Base-by-base conservation (phyloP, 2,888 invertebrate genomes). In the Sialis lutaria region DNA sequence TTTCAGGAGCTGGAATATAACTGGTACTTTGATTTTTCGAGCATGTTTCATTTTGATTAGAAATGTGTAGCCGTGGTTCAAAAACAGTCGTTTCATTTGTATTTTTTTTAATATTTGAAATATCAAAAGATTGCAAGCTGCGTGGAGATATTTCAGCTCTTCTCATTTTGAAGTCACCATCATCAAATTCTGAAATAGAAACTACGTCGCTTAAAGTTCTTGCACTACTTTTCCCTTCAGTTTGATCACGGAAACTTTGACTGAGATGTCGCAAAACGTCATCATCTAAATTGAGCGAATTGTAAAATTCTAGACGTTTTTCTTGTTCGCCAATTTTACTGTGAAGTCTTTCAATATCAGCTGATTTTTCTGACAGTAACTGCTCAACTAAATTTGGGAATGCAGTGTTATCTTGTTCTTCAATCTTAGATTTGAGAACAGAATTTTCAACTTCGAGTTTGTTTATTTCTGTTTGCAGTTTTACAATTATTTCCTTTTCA, bases 171-270 rank as follows among this genome's bases (percentile, higher is more conserved):
- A 67, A 56, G 56, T 79, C 79, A 44, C 75, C 73, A 53, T 81
- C 81, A 50, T 81, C 81, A 50, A 74, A 77, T 53, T 83, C 83
- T 0, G 82, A 76, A 58, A 83, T 77, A 1, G 82, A 82, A 1
- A 82, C 69, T 49, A 83, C 77, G 54, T 82, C 82, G 57, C 80
- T 80, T 5, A 82, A 65, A 0, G 82, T 82, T 39, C 82, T 70
- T 0, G 77, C 82, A 43, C 80, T 79, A 47, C 70, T 69, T 60
- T 79, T 80, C 1, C 67, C 58, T 6, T 68, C 68, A 34, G 58
- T 62, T 49, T 45, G 44, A 45, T 48, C 45, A 45, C 44, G 52
- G 48, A 37, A 49, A 49, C 52, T 52, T 41, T 57, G 50, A 6
- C 67, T 65, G 6, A 73, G 58, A 6, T 64, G 61, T 45, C 67